These are phyloP conservation scores for Umimayanthus kanabou DNA, from an alignment of 92 coral and sea anemone genomes.

Conservation along the genomic window DNA sequence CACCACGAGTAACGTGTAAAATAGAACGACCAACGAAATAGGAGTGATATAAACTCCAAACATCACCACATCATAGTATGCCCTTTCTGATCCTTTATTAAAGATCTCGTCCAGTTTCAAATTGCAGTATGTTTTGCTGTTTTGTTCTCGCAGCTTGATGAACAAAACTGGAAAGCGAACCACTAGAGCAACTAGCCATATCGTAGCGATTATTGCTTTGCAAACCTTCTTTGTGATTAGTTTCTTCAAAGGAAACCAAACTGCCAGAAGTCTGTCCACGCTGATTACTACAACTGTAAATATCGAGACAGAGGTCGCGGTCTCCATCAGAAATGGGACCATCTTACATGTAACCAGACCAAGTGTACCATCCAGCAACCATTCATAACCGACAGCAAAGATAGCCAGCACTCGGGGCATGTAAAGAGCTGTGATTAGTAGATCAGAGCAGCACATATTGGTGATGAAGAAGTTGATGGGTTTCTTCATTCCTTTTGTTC, in stretches of 20 bases:
- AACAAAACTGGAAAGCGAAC: slow-evolving; percentile 29
- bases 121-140: slow-evolving; percentile 29
- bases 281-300: slow-evolving; percentile 19
- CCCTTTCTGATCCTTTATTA: slow-evolving; percentile 12
- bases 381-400: slow-evolving; percentile 18
- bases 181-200: neutral
- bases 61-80: slow-evolving; percentile 2
- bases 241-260: slow-evolving; percentile 13
- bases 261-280: slow-evolving; percentile 32
- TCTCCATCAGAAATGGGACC: slow-evolving; percentile 24
- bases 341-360: slow-evolving; percentile 22
- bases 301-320: slow-evolving; percentile 19
- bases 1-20: slow-evolving; percentile 15
- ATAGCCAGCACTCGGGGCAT: slow-evolving; percentile 27
- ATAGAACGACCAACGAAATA: neutral
- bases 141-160: slow-evolving; percentile 17
- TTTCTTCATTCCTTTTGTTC: slow-evolving; percentile 14
- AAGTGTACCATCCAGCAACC: slow-evolving; percentile 1
- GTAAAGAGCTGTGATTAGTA: neutral
- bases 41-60: slow-evolving; percentile 15
- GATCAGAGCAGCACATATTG: slow-evolving; percentile 31
- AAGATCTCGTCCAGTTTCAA: slow-evolving; percentile 4
- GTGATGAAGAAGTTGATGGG: slow-evolving; percentile 26
- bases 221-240: slow-evolving; percentile 14
- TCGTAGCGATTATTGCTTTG: neutral